phyloP scores from a whole-genome alignment of 2,888 invertebrate species.

The Eilema sororculum region DNA sequence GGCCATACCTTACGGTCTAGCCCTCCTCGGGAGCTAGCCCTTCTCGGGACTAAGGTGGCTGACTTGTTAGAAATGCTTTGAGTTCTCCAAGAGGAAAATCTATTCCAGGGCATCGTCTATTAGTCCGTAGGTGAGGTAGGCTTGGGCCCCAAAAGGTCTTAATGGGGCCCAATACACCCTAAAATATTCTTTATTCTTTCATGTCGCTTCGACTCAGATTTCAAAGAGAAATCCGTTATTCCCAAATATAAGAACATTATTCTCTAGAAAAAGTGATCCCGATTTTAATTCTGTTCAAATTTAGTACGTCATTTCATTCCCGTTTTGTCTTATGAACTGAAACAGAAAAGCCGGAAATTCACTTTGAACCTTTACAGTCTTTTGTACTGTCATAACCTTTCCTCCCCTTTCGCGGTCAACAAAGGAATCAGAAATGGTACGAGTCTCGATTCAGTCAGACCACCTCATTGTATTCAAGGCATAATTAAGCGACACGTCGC shows the following conservation, averaged over 20 bases:
- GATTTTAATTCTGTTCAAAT: not conserved
- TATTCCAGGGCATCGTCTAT: not conserved
- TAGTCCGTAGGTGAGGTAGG: not conserved
- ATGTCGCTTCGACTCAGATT: not conserved
- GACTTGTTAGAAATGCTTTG: no score
- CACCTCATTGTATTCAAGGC: not conserved
- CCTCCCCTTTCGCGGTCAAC: constrained; percentile 3
- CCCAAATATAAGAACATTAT: no score
- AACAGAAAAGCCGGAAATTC: not conserved
- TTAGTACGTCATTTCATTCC: constrained; percentile 1
- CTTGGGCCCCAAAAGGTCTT: not conserved
- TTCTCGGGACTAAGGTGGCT: no score
- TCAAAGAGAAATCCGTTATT: not conserved
- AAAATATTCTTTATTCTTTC: not conserved
- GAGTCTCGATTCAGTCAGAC: not conserved
- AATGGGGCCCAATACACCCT: not conserved
- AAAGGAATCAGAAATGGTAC: not conserved
- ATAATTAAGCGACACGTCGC: not conserved
- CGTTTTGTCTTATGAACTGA: not conserved
- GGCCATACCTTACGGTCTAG: no score
- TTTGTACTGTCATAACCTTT: not conserved
- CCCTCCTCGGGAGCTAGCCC: no score
- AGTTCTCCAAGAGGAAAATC: no score
- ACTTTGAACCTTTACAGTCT: constrained; percentile 2
- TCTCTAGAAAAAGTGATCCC: not conserved